phyloP scores from a whole-genome alignment of 2,888 invertebrate genomes.

The Xestobium rufovillosum region DNA sequence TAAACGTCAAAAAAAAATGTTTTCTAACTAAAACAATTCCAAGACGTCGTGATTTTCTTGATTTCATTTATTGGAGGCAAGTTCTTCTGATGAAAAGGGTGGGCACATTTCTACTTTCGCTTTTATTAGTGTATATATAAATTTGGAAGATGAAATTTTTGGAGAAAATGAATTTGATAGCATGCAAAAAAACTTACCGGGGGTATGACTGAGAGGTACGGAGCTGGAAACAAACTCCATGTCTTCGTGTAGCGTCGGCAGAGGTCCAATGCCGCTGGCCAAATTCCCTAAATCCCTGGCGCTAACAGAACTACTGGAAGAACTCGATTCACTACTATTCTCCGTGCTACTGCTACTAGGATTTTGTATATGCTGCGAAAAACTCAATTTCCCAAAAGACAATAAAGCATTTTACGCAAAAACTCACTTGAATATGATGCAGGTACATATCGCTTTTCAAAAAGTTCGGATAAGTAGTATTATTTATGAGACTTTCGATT shows the following conservation, averaged over 20 bases:
- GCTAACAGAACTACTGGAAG: conserved; percentile 38
- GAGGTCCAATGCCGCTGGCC: conserved; percentile 40
- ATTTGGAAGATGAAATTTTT: too few species aligned
- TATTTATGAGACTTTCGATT: conserved; percentile 76
- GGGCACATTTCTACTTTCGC: too few species aligned
- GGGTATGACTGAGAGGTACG: conserved; percentile 30
- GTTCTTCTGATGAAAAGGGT: too few species aligned
- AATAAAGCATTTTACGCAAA: not conserved
- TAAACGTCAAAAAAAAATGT: too few species aligned
- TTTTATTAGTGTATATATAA: too few species aligned
- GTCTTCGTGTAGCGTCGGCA: conserved; percentile 85
- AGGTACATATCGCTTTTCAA: conserved; percentile 89
- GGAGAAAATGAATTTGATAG: conserved; percentile 9
- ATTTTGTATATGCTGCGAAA: conserved; percentile 36
- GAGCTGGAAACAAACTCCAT: conserved; percentile 54
- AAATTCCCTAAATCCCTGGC: conserved; percentile 37
- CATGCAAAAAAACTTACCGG: conserved; percentile 31
- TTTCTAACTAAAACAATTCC: too few species aligned
- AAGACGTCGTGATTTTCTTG: not conserved
- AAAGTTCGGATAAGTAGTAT: conserved; percentile 87
- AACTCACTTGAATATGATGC: conserved; percentile 66
- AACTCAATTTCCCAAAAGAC: not conserved
- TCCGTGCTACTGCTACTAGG: conserved; percentile 32
- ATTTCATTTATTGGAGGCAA: too few species aligned
- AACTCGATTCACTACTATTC: conserved; percentile 37